phyloP scores from a whole-genome alignment of 2,797 vertebrate genomes.

The Sternotherus odoratus region DNA sequence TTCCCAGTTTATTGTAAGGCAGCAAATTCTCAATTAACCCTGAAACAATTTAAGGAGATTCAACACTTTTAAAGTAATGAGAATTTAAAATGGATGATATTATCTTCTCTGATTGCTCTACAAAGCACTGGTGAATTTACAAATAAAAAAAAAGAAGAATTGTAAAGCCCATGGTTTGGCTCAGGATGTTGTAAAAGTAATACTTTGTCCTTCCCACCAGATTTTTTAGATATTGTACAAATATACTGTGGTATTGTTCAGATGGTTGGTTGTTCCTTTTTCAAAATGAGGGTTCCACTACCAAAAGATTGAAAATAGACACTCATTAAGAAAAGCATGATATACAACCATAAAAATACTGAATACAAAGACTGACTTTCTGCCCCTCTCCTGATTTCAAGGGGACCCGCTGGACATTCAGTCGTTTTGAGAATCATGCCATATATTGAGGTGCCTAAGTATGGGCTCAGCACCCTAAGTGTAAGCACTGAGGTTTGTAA shows the following conservation, averaged over 20 bases:
- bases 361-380: conserved; percentile 5
- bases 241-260: conserved; percentile 34
- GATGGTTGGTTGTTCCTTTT: conserved; percentile 23
- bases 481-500: neutral
- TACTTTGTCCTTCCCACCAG: conserved; percentile 32
- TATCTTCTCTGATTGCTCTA: conserved; percentile 64
- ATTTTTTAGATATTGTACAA: conserved; percentile 24
- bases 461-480: fast-evolving
- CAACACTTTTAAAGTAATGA: conserved; percentile 68
- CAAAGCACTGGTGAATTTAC: conserved; percentile 55
- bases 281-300: neutral
- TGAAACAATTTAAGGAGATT: conserved; percentile 58
- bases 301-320: conserved; percentile 18
- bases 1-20: conserved; percentile 49
- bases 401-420: neutral
- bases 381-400: neutral
- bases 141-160: conserved; percentile 51
- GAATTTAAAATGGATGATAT: conserved; percentile 61
- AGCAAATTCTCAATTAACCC: conserved; percentile 66
- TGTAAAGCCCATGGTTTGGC: conserved; percentile 51
- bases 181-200: conserved; percentile 47
- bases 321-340: conserved; percentile 20
- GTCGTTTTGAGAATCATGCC: neutral
- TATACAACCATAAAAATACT: neutral
- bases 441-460: neutral